Percentiles rank a stretch among this genome's conserved stretches.
phyloP scores from a whole-genome alignment of 1,140 invertebrate genomes.

The Philaenus spumarius region DNA sequence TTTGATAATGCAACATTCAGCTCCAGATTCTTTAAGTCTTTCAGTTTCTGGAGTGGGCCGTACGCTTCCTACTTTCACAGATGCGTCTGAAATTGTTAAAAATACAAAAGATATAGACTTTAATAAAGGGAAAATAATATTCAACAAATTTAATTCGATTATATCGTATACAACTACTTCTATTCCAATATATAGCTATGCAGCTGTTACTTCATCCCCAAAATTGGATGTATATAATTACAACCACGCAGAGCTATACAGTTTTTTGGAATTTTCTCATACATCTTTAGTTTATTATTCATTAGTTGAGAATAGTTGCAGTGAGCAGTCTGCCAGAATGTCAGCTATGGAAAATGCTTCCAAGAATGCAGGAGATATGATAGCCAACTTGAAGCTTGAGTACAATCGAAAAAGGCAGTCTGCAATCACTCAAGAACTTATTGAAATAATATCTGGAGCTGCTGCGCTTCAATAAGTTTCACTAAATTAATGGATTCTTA shows the following conservation, averaged over 20 bases:
- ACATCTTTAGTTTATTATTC: slow-evolving; percentile 55
- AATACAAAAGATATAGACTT: slow-evolving; percentile 50
- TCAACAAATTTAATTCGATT: slow-evolving; percentile 45
- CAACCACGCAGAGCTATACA: slow-evolving; percentile 51
- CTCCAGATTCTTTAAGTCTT: slow-evolving; percentile 46
- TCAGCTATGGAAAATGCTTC: slow-evolving; percentile 66
- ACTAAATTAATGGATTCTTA: too few relatives aligned
- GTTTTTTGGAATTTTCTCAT: slow-evolving; percentile 58
- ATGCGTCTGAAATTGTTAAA: slow-evolving; percentile 51
- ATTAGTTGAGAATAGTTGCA: slow-evolving; percentile 58
- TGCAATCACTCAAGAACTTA: slow-evolving; percentile 64
- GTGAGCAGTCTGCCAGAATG: slow-evolving; percentile 63
- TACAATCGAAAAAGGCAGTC: slow-evolving; percentile 65
- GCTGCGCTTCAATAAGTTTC: slow-evolving; percentile 10
- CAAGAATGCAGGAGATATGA: slow-evolving; percentile 67
- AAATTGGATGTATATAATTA: slow-evolving; percentile 45
- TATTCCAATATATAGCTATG: slow-evolving; percentile 47
- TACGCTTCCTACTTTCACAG: slow-evolving; percentile 53
- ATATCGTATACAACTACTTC: slow-evolving; percentile 56
- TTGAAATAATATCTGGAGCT: slow-evolving; percentile 71
- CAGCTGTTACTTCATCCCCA: slow-evolving; percentile 37
- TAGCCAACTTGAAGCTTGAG: slow-evolving; percentile 55
- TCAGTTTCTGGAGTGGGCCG: slow-evolving; percentile 55
- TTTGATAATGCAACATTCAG: slow-evolving; percentile 45
- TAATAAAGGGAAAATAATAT: slow-evolving; percentile 46